phyloP scores from a whole-genome alignment of 1,140 invertebrate species.

The Heliconius hewitsoni region DNA sequence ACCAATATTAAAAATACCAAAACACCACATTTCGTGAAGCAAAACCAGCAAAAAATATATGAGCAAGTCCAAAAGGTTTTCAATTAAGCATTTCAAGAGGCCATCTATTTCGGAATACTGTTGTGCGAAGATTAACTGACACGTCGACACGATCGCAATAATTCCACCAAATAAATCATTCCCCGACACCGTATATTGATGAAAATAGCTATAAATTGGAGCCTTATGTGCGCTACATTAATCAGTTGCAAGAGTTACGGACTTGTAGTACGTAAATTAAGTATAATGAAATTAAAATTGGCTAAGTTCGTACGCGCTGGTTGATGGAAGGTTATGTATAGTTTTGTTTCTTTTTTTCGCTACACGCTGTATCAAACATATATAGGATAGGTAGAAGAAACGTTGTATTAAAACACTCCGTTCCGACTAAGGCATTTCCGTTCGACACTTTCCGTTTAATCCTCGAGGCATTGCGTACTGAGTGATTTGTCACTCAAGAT shows the following conservation, averaged over 20 bases:
- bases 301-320: not conserved
- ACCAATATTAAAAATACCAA: not conserved
- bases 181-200: slow-evolving; percentile 28
- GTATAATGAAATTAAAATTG: slow-evolving; percentile 23
- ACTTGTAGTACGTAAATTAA: slow-evolving; percentile 6
- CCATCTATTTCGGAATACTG: slow-evolving; percentile 4
- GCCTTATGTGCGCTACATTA: slow-evolving; percentile 25
- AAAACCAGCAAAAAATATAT: not conserved
- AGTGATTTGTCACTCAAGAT: too few species aligned
- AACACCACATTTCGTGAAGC: not conserved
- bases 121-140: slow-evolving; percentile 30
- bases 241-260: slow-evolving; percentile 21
- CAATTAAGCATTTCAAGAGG: slow-evolving; percentile 10
- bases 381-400: too few species aligned
- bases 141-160: slow-evolving; percentile 26
- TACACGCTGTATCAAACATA: too few species aligned
- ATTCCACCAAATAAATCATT: slow-evolving; percentile 32
- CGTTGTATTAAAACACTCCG: too few species aligned
- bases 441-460: too few species aligned
- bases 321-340: not conserved
- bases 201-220: slow-evolving; percentile 35
- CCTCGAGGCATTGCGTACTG: too few species aligned
- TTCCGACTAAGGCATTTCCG: too few species aligned
- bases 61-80: not conserved
- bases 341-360: not conserved